Evolutionary conservation across 2,797 vertebrate species (phyloP).

Genomic region (Sorex maritimensis): DNA sequence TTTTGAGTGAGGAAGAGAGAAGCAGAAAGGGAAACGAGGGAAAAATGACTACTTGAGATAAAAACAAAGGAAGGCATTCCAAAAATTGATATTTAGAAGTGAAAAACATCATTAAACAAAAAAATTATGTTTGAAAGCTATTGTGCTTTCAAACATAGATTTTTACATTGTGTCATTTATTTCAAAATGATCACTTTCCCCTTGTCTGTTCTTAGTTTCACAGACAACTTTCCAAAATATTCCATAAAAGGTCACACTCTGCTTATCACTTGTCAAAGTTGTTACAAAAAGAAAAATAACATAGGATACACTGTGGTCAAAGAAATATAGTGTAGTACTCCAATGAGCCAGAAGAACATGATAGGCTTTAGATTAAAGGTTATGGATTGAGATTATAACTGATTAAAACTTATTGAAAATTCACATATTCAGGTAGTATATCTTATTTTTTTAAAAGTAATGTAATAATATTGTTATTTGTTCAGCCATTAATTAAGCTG

Average conservation of each 20-base stretch:
- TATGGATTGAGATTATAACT: constrained; percentile 40
- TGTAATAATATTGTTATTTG: too few relatives aligned
- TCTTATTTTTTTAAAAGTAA: too few relatives aligned
- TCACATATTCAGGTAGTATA: background rate
- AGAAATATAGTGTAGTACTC: background rate
- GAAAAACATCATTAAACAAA: background rate
- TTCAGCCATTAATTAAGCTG: too few relatives aligned
- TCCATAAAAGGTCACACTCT: background rate
- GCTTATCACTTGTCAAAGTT: constrained; percentile 21
- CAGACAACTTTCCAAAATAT: background rate
- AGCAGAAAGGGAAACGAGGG: background rate
- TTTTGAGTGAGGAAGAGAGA: background rate
- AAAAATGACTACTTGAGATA: background rate
- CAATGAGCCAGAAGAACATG: background rate
- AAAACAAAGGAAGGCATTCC: background rate
- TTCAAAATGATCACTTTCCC: background rate
- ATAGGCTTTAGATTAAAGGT: background rate
- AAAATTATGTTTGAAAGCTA: too few relatives aligned
- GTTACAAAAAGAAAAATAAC: background rate
- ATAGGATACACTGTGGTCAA: background rate
- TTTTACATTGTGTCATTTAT: background rate
- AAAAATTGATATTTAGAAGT: constrained; percentile 1
- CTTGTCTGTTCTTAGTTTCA: background rate
- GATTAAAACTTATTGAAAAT: constrained; percentile 42
- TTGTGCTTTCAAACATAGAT: background rate